Percentiles rank a stretch among this genome's conserved stretches.
Conservation (phyloP, 2,888 invertebrate genomes). For the Charanyca ferruginea region DNA sequence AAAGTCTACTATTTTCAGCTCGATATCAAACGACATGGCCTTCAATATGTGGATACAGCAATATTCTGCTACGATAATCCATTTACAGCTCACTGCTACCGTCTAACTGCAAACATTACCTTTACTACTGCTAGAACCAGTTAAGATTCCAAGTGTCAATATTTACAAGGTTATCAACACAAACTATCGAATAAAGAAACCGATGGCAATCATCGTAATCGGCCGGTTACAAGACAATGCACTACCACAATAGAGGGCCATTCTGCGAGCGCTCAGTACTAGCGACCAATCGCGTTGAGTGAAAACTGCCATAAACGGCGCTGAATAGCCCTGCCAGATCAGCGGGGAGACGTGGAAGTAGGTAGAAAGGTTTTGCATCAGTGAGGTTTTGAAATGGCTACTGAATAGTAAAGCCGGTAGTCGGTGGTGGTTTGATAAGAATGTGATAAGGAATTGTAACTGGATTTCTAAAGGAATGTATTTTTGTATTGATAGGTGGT, state of each 20-base stretch:
- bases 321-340: conserved; percentile 73
- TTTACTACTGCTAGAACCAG: conserved; percentile 23
- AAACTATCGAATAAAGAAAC: conserved; percentile 69
- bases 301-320: conserved; percentile 88
- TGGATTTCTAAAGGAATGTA: conserved; percentile 2
- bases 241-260: conserved; percentile 79
- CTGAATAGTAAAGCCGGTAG: conserved; percentile 45
- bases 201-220: conserved; percentile 65
- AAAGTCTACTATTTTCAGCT: neutral
- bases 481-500: neutral
- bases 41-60: conserved; percentile 9
- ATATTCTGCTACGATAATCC: conserved; percentile 21
- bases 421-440: conserved; percentile 15
- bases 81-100: conserved; percentile 10
- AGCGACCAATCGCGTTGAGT: conserved; percentile 88
- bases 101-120: neutral
- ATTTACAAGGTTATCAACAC: conserved; percentile 62
- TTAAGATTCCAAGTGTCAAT: conserved; percentile 52
- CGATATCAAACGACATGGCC: conserved; percentile 15
- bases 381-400: conserved; percentile 63
- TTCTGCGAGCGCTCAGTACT: conserved; percentile 73
- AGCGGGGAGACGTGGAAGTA: conserved; percentile 63
- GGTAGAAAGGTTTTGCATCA: conserved; percentile 68
- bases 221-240: conserved; percentile 81
- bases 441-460: neutral